phyloP scores from a whole-genome alignment of 2,113 vertebrate genomes.

The Oceanites oceanicus region DNA sequence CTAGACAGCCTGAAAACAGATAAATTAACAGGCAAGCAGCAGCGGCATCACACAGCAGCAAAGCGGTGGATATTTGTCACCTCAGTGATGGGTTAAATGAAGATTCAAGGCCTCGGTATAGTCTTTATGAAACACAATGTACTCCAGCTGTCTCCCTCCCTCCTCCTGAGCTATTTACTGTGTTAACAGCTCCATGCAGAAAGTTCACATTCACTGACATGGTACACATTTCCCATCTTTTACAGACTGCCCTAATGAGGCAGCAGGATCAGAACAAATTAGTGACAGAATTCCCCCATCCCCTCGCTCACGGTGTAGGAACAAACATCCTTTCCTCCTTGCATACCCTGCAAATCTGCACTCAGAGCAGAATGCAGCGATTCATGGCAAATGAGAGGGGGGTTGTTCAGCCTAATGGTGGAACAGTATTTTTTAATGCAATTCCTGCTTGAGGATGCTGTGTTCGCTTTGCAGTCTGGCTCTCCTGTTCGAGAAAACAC shows the following conservation, averaged over 20 bases:
- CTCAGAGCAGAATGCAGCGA: neutral
- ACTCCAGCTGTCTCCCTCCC: slow-evolving; percentile 37
- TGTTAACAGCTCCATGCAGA: slow-evolving; percentile 51
- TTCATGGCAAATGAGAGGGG: neutral
- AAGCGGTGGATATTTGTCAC: slow-evolving; percentile 65
- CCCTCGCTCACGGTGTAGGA: neutral
- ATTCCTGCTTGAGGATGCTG: slow-evolving; percentile 5
- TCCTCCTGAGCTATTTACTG: slow-evolving; percentile 46
- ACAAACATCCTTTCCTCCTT: neutral
- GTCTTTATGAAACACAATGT: slow-evolving; percentile 60
- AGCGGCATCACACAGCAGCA: slow-evolving; percentile 64
- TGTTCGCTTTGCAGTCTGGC: neutral
- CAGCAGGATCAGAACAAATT: slow-evolving; percentile 68
- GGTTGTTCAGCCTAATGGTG: neutral
- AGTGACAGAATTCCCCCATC: slow-evolving; percentile 39
- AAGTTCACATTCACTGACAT: slow-evolving; percentile 24
- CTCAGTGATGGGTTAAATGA: slow-evolving; percentile 62
- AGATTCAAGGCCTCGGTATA: slow-evolving; percentile 51
- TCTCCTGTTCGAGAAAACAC: slow-evolving; percentile 9
- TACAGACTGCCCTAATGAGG: slow-evolving; percentile 56
- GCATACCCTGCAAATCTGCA: neutral
- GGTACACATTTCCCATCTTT: slow-evolving; percentile 16
- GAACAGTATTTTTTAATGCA: neutral
- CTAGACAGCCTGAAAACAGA: slow-evolving; percentile 80
- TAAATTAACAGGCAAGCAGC: slow-evolving; percentile 71